Percentiles rank a stretch among this genome's conserved stretches.
phyloP scores from a whole-genome alignment of 2,113 vertebrate species.

The Psilopogon haemacephalus region DNA sequence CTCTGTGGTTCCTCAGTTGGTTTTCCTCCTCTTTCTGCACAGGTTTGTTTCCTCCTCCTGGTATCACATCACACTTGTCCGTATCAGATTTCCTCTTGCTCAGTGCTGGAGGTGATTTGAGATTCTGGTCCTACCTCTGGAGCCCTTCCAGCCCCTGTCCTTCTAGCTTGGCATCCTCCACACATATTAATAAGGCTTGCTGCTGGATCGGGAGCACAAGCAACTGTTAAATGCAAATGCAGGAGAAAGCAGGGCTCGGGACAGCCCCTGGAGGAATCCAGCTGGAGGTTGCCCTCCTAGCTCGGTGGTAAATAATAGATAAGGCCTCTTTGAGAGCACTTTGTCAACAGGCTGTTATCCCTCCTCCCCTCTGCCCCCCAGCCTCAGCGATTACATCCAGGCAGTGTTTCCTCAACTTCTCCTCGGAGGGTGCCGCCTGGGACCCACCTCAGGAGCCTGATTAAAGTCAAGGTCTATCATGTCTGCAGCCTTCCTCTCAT shows the following conservation, averaged over 20 bases:
- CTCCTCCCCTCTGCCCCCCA: conserved; percentile 58
- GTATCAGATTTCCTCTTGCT: not conserved
- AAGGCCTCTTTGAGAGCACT: conserved; percentile 24
- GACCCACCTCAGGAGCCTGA: conserved; percentile 37
- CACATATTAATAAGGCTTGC: not conserved
- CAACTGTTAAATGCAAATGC: conserved; percentile 37
- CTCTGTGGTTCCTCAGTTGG: accelerated
- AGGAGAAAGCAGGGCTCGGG: not conserved
- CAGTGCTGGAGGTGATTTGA: not conserved
- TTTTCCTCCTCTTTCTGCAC: not conserved
- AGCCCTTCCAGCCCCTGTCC: not conserved
- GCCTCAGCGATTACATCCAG: conserved; percentile 6
- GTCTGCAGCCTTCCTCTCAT: conserved; percentile 58
- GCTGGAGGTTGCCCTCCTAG: conserved; percentile 3
- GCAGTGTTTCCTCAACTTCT: not conserved
- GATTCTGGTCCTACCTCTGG: not conserved
- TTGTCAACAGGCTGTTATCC: conserved; percentile 65
- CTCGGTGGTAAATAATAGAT: conserved; percentile 59
- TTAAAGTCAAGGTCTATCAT: conserved; percentile 57
- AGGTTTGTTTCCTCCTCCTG: not conserved
- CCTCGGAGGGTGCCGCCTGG: not conserved
- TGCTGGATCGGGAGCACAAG: not conserved
- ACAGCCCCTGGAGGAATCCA: not conserved
- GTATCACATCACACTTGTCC: accelerated
- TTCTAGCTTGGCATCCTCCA: not conserved